Conservation (phyloP, 2,113 vertebrate species). For the Hyla sarda region DNA sequence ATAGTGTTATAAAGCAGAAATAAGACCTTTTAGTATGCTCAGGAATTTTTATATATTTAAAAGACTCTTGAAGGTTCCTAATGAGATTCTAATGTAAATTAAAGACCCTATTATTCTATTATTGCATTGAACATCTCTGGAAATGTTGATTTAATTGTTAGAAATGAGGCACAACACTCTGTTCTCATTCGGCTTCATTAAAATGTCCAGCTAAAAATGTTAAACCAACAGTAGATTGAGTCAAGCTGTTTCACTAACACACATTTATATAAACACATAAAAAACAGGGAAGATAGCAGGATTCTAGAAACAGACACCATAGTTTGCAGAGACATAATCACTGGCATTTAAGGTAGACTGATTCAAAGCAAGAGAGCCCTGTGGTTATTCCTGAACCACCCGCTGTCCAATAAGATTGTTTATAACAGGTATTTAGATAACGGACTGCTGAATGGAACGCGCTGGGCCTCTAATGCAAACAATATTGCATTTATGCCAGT, state of each 20-base stretch:
- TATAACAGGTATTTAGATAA: constrained; percentile 20
- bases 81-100: not conserved
- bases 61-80: not conserved
- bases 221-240: constrained; percentile 2
- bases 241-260: constrained; percentile 15
- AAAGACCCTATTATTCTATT: not conserved
- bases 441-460: not conserved
- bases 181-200: not conserved
- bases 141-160: not conserved
- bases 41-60: not conserved
- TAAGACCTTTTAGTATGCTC: not conserved
- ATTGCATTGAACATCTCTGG: not conserved
- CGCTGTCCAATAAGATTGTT: constrained; percentile 37
- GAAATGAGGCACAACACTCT: not conserved
- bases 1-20: not conserved
- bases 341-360: constrained; percentile 28
- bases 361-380: constrained; percentile 20
- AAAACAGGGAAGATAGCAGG: not conserved
- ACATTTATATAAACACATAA: constrained; percentile 19
- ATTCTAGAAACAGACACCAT: constrained; percentile 37
- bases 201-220: constrained; percentile 16
- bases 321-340: constrained; percentile 37
- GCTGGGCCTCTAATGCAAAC: constrained; percentile 17
- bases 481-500: not conserved
- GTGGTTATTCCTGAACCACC: constrained; percentile 40